A percentile compares a stretch with the other conserved stretches of the same genome.
Evolutionary conservation across 2,797 vertebrate genomes (phyloP).

Genomic region (Malacoctenus gilli): DNA sequence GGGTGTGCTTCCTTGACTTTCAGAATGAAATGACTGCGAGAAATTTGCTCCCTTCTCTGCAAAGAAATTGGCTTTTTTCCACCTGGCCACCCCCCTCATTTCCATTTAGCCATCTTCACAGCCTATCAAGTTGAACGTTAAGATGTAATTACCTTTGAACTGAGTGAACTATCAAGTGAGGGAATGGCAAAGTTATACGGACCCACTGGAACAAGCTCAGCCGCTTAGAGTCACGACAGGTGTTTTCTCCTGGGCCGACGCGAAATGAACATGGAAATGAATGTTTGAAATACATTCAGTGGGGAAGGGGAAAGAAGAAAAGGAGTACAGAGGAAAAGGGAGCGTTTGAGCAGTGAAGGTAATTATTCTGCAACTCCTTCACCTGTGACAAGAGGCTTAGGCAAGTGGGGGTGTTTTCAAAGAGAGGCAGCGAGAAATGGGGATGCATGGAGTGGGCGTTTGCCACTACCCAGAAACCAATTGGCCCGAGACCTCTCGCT

Average conservation of each 20-base stretch:
- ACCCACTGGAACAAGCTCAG: conserved; percentile 6
- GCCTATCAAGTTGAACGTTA: conserved; percentile 68
- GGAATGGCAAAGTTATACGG: conserved; percentile 40
- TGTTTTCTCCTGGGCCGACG: conserved; percentile 73
- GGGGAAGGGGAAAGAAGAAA: conserved; percentile 21
- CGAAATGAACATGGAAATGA: conserved; percentile 78
- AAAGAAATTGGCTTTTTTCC: conserved; percentile 65
- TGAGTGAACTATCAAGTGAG: conserved; percentile 56
- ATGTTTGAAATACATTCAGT: conserved; percentile 72
- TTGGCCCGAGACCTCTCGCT: conserved; percentile 63
- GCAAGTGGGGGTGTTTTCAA: conserved; percentile 46
- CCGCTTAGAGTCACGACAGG: conserved; percentile 59
- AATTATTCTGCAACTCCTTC: conserved; percentile 80
- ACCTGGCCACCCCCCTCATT: conserved; percentile 62
- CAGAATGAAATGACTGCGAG: conserved; percentile 46
- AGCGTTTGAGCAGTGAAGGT: conserved; percentile 67
- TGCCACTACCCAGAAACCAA: conserved; percentile 64
- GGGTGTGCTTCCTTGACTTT: conserved; percentile 56
- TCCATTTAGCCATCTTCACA: conserved; percentile 68
- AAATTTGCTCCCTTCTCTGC: conserved; percentile 20
- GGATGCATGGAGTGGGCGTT: conserved; percentile 16
- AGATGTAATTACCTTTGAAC: conserved; percentile 74
- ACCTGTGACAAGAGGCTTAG: conserved; percentile 80
- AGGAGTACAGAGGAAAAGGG: conserved; percentile 8
- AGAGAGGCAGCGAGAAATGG: conserved; percentile 29